Conservation (phyloP, 2,888 invertebrate genomes). For the Ophraella communa region DNA sequence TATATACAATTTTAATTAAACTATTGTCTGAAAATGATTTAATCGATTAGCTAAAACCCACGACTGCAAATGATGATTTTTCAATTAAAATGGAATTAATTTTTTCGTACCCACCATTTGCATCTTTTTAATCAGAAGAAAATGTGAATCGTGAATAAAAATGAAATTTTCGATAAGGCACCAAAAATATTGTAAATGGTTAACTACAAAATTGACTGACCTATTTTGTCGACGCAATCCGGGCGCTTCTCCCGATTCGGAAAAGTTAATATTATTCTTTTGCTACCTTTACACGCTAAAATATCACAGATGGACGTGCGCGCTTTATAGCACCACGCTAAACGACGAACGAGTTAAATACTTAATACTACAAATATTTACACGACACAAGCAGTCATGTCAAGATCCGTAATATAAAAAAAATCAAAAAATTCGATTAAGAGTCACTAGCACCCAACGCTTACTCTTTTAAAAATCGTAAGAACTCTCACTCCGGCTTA, state of each 20-base stretch:
- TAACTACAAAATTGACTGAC: slow-evolving; percentile 5
- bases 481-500: slow-evolving; percentile 52
- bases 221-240: slow-evolving; percentile 39
- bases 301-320: slow-evolving; percentile 60
- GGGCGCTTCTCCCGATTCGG: slow-evolving; percentile 57
- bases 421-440: slow-evolving; percentile 46
- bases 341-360: slow-evolving; percentile 56
- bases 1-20: too few relatives aligned
- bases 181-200: background rate
- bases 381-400: slow-evolving; percentile 57
- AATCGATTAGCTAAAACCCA: background rate
- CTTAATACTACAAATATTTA: slow-evolving; percentile 55
- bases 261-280: slow-evolving; percentile 60
- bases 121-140: too few relatives aligned
- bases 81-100: background rate
- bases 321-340: slow-evolving; percentile 52
- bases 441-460: slow-evolving; percentile 55
- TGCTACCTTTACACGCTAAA: slow-evolving; percentile 60
- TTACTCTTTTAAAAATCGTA: slow-evolving; percentile 54
- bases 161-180: background rate
- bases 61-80: background rate
- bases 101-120: too few relatives aligned
- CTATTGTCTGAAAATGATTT: background rate
- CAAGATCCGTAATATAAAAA: slow-evolving; percentile 49
- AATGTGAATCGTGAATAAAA: background rate